Conservation (phyloP, 2,113 vertebrate genomes). For the Dunckerocampus dactyliophorus region DNA sequence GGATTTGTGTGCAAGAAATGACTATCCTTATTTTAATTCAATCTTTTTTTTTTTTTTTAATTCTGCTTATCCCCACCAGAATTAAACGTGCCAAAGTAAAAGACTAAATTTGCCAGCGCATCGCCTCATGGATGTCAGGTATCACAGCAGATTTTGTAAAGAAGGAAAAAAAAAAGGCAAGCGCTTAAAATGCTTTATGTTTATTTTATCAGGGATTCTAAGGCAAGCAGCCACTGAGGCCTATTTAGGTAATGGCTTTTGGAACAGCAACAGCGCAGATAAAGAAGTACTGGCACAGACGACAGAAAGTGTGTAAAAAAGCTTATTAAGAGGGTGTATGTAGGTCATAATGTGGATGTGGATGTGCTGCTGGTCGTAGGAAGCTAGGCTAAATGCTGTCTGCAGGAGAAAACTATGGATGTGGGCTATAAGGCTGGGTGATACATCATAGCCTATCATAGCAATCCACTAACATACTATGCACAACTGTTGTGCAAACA, state of each 20-base stretch:
- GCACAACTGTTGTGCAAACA: no score
- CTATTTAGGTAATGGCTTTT: slow-evolving; percentile 7
- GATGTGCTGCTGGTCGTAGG: not conserved
- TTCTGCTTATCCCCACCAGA: not conserved
- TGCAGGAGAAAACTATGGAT: no score
- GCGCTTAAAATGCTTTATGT: slow-evolving; percentile 5
- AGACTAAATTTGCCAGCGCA: not conserved
- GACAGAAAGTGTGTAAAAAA: not conserved
- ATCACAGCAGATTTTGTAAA: slow-evolving; percentile 25
- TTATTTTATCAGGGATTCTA: not conserved
- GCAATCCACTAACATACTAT: no score
- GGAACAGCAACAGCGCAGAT: not conserved
- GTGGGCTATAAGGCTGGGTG: no score
- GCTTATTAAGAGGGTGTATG: not conserved
- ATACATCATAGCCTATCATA: no score
- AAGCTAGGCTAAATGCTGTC: not conserved
- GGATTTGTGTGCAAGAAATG: not conserved
- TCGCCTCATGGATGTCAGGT: slow-evolving; percentile 62
- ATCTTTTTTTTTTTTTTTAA: not conserved
- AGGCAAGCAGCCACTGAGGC: not conserved
- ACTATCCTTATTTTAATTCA: not conserved
- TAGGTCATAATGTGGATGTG: not conserved
- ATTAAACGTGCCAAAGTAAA: slow-evolving; percentile 3
- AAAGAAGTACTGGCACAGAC: not conserved
- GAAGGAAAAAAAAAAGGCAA: no score